These are phyloP conservation scores for Cryptomyrus ogoouensis DNA, from an alignment of 2,113 vertebrate genomes.

Conservation along the genomic window DNA sequence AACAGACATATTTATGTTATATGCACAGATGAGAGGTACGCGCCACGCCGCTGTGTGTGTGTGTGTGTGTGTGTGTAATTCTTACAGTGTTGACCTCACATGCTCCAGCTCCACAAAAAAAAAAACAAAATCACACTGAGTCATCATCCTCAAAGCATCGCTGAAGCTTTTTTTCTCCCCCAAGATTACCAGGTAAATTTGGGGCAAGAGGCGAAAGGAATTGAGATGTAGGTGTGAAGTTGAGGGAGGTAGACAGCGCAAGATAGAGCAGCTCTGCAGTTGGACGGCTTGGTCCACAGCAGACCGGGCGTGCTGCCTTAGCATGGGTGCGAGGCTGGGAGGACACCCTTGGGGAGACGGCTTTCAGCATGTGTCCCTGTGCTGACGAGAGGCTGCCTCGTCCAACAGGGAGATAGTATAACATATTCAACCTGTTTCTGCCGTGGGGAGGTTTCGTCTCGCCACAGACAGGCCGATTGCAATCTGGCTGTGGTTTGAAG, in stretches of 20 bases:
- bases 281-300: neutral
- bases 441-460: constrained; percentile 60
- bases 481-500: constrained; percentile 54
- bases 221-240: neutral
- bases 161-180: neutral
- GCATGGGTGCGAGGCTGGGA: neutral
- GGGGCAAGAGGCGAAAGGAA: neutral
- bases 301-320: neutral
- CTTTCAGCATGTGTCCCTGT: neutral
- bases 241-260: constrained; percentile 56
- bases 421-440: constrained; percentile 65
- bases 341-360: neutral
- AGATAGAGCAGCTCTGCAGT: constrained; percentile 29
- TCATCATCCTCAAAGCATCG: neutral
- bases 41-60: neutral
- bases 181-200: neutral
- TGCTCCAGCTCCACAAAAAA: neutral
- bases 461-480: constrained; percentile 60
- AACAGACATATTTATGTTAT: neutral
- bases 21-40: neutral
- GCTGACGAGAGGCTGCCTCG: constrained; percentile 54
- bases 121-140: neutral
- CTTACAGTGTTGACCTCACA: neutral
- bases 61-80: neutral
- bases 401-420: constrained; percentile 61